Evolutionary conservation across 1,140 invertebrate genomes (phyloP), one percentile per base, ranked within the genome.

Genomic region (Drosophila orena): DNA sequence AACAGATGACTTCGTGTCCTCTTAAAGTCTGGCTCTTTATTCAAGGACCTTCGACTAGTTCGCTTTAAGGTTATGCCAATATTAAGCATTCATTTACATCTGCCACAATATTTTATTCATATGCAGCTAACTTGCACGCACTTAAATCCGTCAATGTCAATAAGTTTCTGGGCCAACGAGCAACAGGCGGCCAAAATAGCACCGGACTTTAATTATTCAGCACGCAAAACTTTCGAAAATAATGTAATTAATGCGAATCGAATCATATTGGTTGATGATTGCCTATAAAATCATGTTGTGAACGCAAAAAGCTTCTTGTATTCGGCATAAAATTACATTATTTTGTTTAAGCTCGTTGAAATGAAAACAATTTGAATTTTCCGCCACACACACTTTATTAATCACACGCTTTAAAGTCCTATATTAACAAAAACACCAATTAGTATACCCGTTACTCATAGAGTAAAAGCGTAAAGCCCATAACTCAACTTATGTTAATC

Each of bases 221-320:
- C 5, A 46, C 8, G 22, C 5, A 27, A 30, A 50, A 7, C 6
- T 30, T 50, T 17, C 1, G 10, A 17, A 27, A n/a, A 15, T n/a
- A 50, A 15, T 4, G 5, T 24, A 49, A 49, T 49, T 49, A 49
- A 8, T 49, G 46, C 1, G 8, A 30, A 49, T 10, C 14, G 12
- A 46, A n/a, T 42, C 40, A 42, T 44, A 20, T 49, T 24, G 46
- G 15, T 49, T 49, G 12, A 24, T 22, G 44, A 5, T 44, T 24
- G 12, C 6, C 15, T 4, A 46, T n/a, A 46, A 46, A n/a, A 10
- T 24, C 46, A 10, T 20, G 20, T n/a, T 47, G 14, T 24, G 43
- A 22, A 27, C n/a, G 20, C 20, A 14, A 24, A 46, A 24, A 46
- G 6, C 5, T 2, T 2, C 7, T 3, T 0, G 17, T 20, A 20